phyloP scores from a whole-genome alignment of 1,140 invertebrate species.

The Drosophila paulistorum region DNA sequence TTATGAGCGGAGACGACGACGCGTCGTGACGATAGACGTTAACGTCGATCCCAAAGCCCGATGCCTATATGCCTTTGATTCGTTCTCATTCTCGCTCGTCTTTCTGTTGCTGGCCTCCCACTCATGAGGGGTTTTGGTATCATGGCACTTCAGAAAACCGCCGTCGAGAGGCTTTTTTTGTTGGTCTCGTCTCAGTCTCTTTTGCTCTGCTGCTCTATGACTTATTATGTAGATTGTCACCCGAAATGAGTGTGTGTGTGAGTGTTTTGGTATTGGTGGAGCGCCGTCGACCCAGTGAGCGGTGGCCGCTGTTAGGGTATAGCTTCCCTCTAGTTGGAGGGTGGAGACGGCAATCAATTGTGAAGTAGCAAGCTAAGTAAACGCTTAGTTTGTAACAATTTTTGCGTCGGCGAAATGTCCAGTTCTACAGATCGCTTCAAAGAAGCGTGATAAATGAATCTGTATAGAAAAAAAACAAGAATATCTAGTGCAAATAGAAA shows the following conservation, averaged over 20 bases:
- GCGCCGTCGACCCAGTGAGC: constrained; percentile 13
- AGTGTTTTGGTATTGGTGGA: not conserved
- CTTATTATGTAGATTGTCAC: constrained; percentile 43
- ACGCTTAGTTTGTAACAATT: constrained; percentile 41
- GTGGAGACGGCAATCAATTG: constrained; percentile 52
- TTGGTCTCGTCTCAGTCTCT: constrained; percentile 31
- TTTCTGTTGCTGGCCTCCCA: not conserved
- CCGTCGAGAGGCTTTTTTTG: constrained; percentile 28
- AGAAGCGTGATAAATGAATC: constrained; percentile 25
- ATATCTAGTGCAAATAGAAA: constrained; percentile 17
- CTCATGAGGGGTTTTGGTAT: not conserved
- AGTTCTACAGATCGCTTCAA: constrained; percentile 15
- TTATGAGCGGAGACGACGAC: constrained; percentile 18
- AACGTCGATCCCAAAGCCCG: not conserved
- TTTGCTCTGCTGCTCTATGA: constrained; percentile 30
- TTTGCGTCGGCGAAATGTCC: constrained; percentile 46
- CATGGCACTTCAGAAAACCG: constrained; percentile 24
- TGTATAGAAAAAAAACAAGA: not conserved
- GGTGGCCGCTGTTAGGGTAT: not conserved
- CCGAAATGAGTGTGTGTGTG: constrained; percentile 10
- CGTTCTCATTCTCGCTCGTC: not conserved
- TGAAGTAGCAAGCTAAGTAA: constrained; percentile 26
- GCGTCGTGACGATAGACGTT: not conserved
- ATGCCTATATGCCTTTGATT: not conserved
- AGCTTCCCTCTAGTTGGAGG: not conserved